Percentiles rank a stretch among this genome's conserved stretches.
Conservation (phyloP, 2,797 vertebrate species). For the Ambastaia sidthimunki region DNA sequence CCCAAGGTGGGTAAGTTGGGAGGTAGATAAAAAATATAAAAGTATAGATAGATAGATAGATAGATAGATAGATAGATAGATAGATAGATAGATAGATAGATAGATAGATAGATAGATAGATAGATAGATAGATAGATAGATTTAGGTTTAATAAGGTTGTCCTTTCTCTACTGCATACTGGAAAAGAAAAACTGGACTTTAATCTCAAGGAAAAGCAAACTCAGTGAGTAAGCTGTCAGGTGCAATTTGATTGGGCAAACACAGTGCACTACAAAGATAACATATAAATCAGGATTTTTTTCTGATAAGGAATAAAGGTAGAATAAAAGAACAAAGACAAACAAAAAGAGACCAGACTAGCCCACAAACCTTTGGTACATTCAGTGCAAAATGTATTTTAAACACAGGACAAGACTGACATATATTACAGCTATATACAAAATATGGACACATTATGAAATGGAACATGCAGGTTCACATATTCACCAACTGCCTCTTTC, state of each 20-base stretch:
- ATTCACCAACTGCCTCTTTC: conserved; percentile 56
- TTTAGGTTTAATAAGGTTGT: background rate
- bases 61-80: background rate
- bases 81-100: background rate
- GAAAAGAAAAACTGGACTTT: conserved; percentile 15
- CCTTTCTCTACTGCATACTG: background rate
- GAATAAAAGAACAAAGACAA: conserved; percentile 48
- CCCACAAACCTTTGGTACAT: conserved; percentile 90
- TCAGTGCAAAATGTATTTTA: conserved; percentile 91
- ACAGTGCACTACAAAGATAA: conserved; percentile 3
- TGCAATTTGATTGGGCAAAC: conserved; percentile 11
- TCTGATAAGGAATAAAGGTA: background rate
- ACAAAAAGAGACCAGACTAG: conserved; percentile 70
- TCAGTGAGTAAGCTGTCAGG: background rate
- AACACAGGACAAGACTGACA: conserved; percentile 81
- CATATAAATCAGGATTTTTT: conserved; percentile 7
- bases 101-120: conserved; percentile 15
- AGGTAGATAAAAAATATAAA: too few species aligned
- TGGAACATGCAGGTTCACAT: conserved; percentile 74
- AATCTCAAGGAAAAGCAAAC: background rate
- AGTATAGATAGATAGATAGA: background rate
- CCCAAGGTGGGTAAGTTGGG: background rate
- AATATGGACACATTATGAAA: conserved; percentile 70
- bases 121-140: conserved; percentile 12
- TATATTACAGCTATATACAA: conserved; percentile 82